A percentile compares a stretch with the other conserved stretches of the same genome.
Conservation (phyloP, 2,888 invertebrate species). For the Aporophyla nigra region DNA sequence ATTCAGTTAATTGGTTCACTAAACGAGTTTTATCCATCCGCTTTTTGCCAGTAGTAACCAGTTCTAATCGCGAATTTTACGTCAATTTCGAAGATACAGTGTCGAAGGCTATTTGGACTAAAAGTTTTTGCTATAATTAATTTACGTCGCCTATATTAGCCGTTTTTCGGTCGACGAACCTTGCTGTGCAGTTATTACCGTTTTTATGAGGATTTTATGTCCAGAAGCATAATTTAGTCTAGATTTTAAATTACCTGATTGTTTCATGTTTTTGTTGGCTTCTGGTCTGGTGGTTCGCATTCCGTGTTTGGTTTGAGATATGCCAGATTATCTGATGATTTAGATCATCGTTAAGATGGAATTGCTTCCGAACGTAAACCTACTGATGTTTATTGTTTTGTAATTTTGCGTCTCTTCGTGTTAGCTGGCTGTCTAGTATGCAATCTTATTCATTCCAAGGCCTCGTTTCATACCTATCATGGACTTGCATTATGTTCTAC, state of each 20-base stretch:
- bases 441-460: neutral
- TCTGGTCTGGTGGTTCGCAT: constrained; percentile 43
- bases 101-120: constrained; percentile 43
- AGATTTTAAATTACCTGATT: constrained; percentile 45
- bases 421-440: neutral
- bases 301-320: constrained; percentile 23
- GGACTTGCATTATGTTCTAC: neutral
- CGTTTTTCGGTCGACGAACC: constrained; percentile 62
- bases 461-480: neutral
- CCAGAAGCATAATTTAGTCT: constrained; percentile 40
- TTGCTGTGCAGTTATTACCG: constrained; percentile 47
- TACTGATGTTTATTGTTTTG: neutral
- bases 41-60: constrained; percentile 52
- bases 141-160: constrained; percentile 41
- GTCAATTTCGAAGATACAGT: constrained; percentile 41
- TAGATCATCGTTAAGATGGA: constrained; percentile 10
- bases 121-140: constrained; percentile 58
- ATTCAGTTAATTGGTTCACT: constrained; percentile 60
- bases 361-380: neutral
- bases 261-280: constrained; percentile 48
- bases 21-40: constrained; percentile 53
- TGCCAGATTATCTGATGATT: constrained; percentile 27
- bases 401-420: neutral
- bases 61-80: constrained; percentile 56
- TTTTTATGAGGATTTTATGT: constrained; percentile 59